These are phyloP conservation scores for Zygogramma bicolorata DNA, from an alignment of 2,888 invertebrate species.

Conservation along the genomic window DNA sequence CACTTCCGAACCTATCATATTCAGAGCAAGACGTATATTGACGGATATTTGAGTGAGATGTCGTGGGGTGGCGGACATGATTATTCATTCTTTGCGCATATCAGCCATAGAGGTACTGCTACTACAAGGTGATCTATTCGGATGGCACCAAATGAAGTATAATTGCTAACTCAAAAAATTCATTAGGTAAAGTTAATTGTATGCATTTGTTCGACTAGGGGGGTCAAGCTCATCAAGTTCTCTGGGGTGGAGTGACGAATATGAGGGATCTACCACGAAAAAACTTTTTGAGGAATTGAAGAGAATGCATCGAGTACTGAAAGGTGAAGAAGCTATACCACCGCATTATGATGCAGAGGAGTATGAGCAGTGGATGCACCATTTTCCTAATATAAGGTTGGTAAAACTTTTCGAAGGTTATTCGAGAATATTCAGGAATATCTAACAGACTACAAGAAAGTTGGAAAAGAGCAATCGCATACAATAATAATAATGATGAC, in stretches of 20 bases:
- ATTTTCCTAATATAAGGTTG: constrained; percentile 73
- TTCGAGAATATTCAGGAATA: background rate
- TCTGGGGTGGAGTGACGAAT: constrained; percentile 69
- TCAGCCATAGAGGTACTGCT: too few relatives aligned
- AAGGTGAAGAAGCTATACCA: constrained; percentile 69
- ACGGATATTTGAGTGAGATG: too few relatives aligned
- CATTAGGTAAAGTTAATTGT: background rate
- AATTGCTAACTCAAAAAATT: too few relatives aligned
- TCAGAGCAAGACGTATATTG: too few relatives aligned
- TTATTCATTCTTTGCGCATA: too few relatives aligned
- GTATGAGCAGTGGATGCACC: constrained; percentile 71
- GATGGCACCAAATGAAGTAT: too few relatives aligned
- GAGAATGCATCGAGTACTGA: constrained; percentile 71
- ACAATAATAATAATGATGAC: too few relatives aligned
- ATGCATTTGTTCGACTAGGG: constrained; percentile 20
- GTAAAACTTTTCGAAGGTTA: background rate
- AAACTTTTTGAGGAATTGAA: constrained; percentile 71
- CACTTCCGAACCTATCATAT: too few relatives aligned
- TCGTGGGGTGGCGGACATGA: too few relatives aligned
- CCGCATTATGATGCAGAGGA: constrained; percentile 70
- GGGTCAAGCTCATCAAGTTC: constrained; percentile 62
- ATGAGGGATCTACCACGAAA: constrained; percentile 70
- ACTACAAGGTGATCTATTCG: too few relatives aligned
- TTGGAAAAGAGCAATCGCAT: too few relatives aligned
- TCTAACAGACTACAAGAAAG: too few relatives aligned